These are phyloP conservation scores for Ptilodon capucinus DNA, from an alignment of 2,888 invertebrate species.

Conservation along the genomic window DNA sequence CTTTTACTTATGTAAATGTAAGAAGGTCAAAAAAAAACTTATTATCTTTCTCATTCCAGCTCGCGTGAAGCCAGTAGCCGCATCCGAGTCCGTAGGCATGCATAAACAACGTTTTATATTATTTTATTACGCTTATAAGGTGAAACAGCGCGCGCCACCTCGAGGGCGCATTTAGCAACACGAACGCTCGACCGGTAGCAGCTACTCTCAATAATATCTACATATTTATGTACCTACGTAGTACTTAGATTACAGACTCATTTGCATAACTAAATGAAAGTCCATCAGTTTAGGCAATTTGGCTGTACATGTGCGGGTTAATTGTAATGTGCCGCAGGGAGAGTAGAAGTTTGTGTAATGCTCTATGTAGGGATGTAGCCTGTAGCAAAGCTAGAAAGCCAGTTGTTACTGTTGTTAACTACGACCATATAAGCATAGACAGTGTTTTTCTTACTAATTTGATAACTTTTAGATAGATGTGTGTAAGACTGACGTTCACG, in stretches of 20 bases:
- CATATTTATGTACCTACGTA: conserved; percentile 6
- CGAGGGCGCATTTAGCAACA: conserved; percentile 46
- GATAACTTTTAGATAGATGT: too few species aligned
- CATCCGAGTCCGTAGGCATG: conserved; percentile 58
- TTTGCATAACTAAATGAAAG: conserved; percentile 11
- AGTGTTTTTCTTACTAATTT: too few species aligned
- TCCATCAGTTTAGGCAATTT: conserved; percentile 3
- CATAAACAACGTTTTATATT: conserved; percentile 14
- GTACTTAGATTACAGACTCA: not conserved
- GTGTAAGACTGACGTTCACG: too few species aligned
- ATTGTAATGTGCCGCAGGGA: not conserved
- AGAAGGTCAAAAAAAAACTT: too few species aligned
- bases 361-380: not conserved
- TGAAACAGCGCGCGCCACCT: conserved; percentile 38
- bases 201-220: conserved; percentile 7
- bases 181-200: conserved; percentile 39
- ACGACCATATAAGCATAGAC: too few species aligned
- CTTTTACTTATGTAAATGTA: too few species aligned
- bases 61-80: conserved; percentile 67
- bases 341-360: not conserved
- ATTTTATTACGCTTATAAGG: conserved; percentile 20
- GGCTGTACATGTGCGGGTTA: not conserved
- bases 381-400: too few species aligned
- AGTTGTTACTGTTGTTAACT: too few species aligned
- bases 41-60: conserved; percentile 23